phyloP scores from a whole-genome alignment of 2,797 vertebrate genomes.

The Cetoscarus ocellatus region DNA sequence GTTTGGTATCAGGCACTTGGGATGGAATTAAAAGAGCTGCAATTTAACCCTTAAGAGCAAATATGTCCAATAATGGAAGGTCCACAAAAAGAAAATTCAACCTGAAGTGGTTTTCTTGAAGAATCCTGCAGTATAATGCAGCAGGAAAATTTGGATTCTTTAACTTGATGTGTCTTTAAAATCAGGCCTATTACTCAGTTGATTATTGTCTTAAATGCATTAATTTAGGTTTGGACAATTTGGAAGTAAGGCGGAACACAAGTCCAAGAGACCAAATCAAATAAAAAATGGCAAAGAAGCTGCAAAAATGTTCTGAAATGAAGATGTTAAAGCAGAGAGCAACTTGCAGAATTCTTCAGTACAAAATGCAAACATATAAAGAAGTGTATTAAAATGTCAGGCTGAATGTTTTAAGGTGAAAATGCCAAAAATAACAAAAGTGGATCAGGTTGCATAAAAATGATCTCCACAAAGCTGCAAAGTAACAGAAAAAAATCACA shows the following conservation, averaged over 20 bases:
- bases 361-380: neutral
- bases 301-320: neutral
- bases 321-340: neutral
- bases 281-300: neutral
- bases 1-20: neutral
- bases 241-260: neutral
- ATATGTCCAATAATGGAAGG: too few species aligned
- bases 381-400: neutral
- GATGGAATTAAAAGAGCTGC: neutral
- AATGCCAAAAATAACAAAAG: neutral
- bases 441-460: neutral
- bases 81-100: too few species aligned
- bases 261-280: neutral
- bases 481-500: neutral
- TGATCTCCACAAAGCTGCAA: conserved; percentile 9
- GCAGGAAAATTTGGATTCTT: too few species aligned
- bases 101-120: too few species aligned
- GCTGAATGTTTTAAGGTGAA: neutral
- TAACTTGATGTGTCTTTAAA: too few species aligned
- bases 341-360: neutral
- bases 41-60: too few species aligned
- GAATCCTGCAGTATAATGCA: too few species aligned
- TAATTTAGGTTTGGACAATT: neutral
- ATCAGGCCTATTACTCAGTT: too few species aligned
- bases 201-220: too few species aligned